Conservation (phyloP, 2,113 vertebrate genomes). For the Myotis yumanensis region DNA sequence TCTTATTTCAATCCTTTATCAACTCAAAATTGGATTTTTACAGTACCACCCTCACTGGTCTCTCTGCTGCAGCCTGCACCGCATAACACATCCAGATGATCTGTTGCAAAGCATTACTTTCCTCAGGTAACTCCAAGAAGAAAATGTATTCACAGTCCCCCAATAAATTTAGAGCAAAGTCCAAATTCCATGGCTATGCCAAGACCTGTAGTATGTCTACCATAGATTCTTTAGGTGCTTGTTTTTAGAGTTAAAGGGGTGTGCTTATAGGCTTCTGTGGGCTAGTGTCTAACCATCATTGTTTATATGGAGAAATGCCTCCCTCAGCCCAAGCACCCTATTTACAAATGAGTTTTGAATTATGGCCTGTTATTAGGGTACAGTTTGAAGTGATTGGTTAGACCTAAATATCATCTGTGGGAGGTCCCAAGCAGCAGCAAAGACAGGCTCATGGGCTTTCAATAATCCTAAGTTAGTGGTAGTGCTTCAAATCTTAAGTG, state of each 20-base stretch:
- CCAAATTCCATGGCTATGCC: background rate
- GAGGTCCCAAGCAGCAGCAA: background rate
- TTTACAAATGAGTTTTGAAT: conserved; percentile 15
- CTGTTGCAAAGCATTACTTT: background rate
- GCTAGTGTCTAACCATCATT: background rate
- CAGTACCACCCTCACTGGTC: background rate
- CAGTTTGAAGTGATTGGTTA: background rate
- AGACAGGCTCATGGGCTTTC: background rate
- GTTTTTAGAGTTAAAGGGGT: background rate
- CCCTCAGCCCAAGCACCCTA: background rate
- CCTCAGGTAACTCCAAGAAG: background rate
- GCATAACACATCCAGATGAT: background rate
- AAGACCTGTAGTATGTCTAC: background rate
- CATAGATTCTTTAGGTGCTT: background rate
- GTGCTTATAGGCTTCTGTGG: background rate
- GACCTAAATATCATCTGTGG: background rate
- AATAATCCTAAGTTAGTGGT: background rate
- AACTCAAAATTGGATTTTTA: background rate
- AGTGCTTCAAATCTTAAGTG: background rate
- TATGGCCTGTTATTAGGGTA: background rate
- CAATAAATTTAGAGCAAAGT: background rate
- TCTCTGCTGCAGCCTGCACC: background rate
- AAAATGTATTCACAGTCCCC: background rate
- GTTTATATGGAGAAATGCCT: background rate
- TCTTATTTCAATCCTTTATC: background rate